Conservation (phyloP, 2,113 vertebrate species). For the Amia ocellicauda region DNA sequence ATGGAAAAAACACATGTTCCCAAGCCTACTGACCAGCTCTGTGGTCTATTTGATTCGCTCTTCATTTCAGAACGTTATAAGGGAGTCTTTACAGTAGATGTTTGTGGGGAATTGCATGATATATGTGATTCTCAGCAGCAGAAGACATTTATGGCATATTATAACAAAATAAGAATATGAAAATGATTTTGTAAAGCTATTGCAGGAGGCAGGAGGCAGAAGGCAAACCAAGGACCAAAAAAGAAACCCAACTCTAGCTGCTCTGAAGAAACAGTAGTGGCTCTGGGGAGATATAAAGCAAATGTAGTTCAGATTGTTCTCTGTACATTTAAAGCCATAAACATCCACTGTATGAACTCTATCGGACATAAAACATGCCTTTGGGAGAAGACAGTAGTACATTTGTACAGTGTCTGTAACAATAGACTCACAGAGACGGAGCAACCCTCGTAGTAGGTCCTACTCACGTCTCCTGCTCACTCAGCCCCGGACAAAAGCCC, state of each 20-base stretch:
- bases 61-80: too few species aligned
- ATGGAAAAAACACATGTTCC: neutral
- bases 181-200: too few species aligned
- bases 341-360: slow-evolving; percentile 41
- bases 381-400: slow-evolving; percentile 31
- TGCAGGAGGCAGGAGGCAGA: too few species aligned
- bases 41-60: too few species aligned
- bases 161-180: too few species aligned
- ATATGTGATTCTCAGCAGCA: too few species aligned
- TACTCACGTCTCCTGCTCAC: neutral
- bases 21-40: too few species aligned
- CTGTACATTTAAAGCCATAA: slow-evolving; percentile 24
- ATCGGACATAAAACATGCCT: slow-evolving; percentile 33
- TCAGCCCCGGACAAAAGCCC: neutral
- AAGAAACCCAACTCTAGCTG: neutral
- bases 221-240: slow-evolving; percentile 18
- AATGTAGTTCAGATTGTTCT: slow-evolving; percentile 26
- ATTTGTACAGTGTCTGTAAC: slow-evolving; percentile 19
- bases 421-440: neutral
- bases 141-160: too few species aligned
- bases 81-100: too few species aligned
- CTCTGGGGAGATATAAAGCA: slow-evolving; percentile 45
- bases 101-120: too few species aligned
- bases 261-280: slow-evolving; percentile 32
- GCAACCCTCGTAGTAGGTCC: neutral